Evolutionary conservation across 2,797 vertebrate genomes (phyloP).

Genomic region (Parauchenoglanis punctatus): DNA sequence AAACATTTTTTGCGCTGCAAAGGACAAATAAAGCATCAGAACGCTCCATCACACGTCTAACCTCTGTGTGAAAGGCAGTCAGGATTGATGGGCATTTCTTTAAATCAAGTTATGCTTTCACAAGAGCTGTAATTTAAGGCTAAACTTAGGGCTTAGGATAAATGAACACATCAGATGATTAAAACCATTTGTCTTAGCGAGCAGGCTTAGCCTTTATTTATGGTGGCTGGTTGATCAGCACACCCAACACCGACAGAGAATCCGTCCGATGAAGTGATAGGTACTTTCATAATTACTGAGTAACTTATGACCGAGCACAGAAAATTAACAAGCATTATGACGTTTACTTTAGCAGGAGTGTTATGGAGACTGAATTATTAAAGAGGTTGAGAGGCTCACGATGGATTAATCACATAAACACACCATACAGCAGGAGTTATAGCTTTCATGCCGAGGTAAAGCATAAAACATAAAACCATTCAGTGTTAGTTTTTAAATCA

Average conservation of each 20-base stretch:
- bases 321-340: constrained; percentile 58
- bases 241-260: constrained; percentile 54
- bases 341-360: constrained; percentile 42
- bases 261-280: constrained; percentile 58
- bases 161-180: constrained; percentile 89
- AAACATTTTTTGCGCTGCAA: constrained; percentile 25
- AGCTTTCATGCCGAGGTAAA: constrained; percentile 15
- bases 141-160: constrained; percentile 83
- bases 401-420: constrained; percentile 34
- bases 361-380: constrained; percentile 37
- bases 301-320: constrained; percentile 58
- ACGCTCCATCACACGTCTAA: constrained; percentile 37
- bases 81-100: constrained; percentile 82
- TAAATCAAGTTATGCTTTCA: constrained; percentile 80
- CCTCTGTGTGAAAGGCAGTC: constrained; percentile 48
- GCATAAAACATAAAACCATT: constrained; percentile 10
- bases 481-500: constrained; percentile 19
- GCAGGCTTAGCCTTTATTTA: constrained; percentile 81
- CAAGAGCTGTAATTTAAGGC: constrained; percentile 84
- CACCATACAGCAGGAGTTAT: constrained; percentile 6
- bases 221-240: constrained; percentile 67
- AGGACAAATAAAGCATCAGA: constrained; percentile 48
- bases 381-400: constrained; percentile 22
- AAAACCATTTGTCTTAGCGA: constrained; percentile 87
- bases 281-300: constrained; percentile 66